Evolutionary conservation across 2,797 vertebrate species (phyloP), one percentile per base, ranked within the genome.

Genomic region (Amazona ochrocephala): DNA sequence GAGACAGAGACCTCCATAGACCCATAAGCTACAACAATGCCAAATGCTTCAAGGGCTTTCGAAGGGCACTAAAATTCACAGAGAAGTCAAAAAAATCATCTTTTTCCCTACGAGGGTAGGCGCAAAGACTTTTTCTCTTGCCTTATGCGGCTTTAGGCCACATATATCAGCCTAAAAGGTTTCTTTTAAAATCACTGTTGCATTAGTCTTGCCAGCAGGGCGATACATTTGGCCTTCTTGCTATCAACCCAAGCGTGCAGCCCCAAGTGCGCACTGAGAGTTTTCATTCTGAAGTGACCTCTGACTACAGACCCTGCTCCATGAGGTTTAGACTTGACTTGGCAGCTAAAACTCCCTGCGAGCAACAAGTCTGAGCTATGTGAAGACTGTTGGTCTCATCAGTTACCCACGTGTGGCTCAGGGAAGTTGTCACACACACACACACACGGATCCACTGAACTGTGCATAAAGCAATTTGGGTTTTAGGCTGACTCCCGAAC

Each of bases 121-220:
- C 10, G 22, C 56, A 10, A 39, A 61, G 71, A n/a, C 12, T 41
- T 56, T 54, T 78, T 54, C 53, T n/a, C 53, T 54, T 4, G 30
- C 32, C 53, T 21, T 32, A 54, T 13, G 45, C 50, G 87, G 75
- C 82, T 84, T 50, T 20, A 47, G 70, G 64, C 62, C 66, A 75
- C 47, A 12, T 26, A 17, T 27, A 77, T 71, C 90, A 91, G 85
- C 90, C 83, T 86, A 74, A 91, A 80, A 74, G 73, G 77, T 78
- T 92, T 89, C 61, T 75, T 93, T 87, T 93, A 41, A 81, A 93
- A 78, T 76, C 19, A 44, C 47, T 29, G 54, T 13, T 60, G 78
- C 87, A 58, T 82, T 81, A 65, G 50, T 72, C 39, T 62, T 62
- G 84, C 39, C 84, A 87, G 91, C 71, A 54, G 92, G 84, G 61